A percentile compares a stretch with the other conserved stretches of the same genome.
These are phyloP conservation scores for Otolemur crassicaudatus DNA, from an alignment of 2,797 vertebrate genomes.

Conservation along the genomic window DNA sequence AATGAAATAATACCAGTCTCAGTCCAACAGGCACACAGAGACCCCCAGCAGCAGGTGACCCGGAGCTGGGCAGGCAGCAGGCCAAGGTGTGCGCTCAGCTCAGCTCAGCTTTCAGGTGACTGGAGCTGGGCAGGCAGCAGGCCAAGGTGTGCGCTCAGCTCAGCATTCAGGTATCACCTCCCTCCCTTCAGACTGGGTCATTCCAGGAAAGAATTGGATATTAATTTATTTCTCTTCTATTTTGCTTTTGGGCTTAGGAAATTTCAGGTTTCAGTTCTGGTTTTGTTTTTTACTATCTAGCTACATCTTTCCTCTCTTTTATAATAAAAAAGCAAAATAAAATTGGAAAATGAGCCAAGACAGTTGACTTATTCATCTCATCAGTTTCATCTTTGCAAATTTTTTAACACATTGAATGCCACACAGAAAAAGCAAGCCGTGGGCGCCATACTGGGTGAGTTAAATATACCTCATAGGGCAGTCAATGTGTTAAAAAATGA, in stretches of 20 bases:
- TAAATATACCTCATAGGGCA: no score
- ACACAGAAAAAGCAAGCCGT: no score
- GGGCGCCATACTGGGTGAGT: no score
- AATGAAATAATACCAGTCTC: background rate
- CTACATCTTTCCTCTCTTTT: background rate
- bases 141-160: background rate
- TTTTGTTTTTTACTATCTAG: background rate
- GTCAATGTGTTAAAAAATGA: background rate
- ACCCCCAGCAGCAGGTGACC: background rate
- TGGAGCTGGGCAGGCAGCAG: background rate
- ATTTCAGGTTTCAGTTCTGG: background rate
- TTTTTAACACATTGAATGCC: background rate
- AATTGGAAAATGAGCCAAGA: background rate
- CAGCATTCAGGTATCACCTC: background rate
- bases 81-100: background rate
- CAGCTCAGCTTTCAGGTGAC: background rate
- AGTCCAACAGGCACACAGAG: background rate
- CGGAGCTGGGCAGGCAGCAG: background rate
- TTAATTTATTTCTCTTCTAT: slow-evolving; percentile 37
- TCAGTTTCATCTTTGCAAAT: background rate
- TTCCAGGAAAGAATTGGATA: background rate
- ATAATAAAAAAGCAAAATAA: background rate
- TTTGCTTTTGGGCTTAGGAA: slow-evolving; percentile 27
- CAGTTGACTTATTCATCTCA: background rate
- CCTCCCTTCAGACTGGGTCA: background rate